Percentiles rank a stretch among this genome's conserved stretches.
These are phyloP conservation scores for Unio delphinus DNA, from an alignment of 2,888 invertebrate genomes.

Conservation along the genomic window DNA sequence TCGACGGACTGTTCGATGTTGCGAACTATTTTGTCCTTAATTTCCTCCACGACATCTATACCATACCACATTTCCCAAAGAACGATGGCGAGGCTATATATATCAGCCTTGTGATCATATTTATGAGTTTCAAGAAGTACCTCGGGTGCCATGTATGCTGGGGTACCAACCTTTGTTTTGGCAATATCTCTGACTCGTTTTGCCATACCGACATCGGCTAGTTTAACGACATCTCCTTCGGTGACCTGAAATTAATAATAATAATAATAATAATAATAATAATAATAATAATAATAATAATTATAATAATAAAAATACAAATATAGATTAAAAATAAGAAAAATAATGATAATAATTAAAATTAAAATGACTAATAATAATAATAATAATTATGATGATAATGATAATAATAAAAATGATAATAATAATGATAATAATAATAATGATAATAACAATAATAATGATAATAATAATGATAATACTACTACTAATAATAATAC, in stretches of 20 bases:
- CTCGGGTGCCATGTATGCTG: constrained; percentile 59
- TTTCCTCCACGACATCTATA: constrained; percentile 43
- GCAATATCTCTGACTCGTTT: constrained; percentile 46
- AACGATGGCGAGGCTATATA: constrained; percentile 47
- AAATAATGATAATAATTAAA: no score
- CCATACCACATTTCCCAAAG: constrained; percentile 64
- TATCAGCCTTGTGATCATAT: constrained; percentile 50
- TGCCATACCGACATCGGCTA: constrained; percentile 60
- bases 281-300: no score
- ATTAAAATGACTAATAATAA: not conserved
- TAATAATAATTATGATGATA: not conserved
- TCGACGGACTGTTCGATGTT: constrained; percentile 30
- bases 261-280: not conserved
- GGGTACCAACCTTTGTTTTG: constrained; percentile 46
- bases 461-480: no score
- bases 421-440: no score
- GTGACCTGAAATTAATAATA: constrained; percentile 4
- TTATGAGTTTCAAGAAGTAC: constrained; percentile 36
- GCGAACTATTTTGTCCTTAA: constrained; percentile 18
- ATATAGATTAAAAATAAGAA: no score
- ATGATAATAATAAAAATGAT: no score
- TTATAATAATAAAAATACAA: not conserved
- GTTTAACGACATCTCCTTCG: constrained; percentile 31
- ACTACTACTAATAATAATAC: no score
- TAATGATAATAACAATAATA: not conserved